Percentiles rank a stretch among this genome's conserved stretches.
phyloP scores from a whole-genome alignment of 2,888 invertebrate species.

The Xanthorhoe spadicearia region DNA sequence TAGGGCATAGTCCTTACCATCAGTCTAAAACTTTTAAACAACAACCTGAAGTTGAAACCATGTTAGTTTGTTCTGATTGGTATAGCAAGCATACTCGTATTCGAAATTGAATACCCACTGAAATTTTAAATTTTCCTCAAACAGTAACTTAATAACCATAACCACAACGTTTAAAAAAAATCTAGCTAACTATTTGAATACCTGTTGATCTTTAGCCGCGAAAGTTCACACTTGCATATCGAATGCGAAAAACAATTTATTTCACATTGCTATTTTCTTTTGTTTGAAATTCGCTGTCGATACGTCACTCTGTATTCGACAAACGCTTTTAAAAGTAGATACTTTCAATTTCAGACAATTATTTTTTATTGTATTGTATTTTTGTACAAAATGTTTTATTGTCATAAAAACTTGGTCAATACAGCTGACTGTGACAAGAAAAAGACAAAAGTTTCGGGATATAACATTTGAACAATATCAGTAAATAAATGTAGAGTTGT shows the following conservation, averaged over 20 bases:
- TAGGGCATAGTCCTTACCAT: no score
- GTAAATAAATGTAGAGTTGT: no score
- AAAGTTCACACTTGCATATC: slow-evolving; percentile 46
- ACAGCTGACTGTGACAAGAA: background rate
- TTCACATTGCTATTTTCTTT: slow-evolving; percentile 51
- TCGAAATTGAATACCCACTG: no score
- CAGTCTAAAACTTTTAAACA: no score
- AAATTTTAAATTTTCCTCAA: background rate
- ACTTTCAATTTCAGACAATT: background rate
- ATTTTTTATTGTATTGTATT: background rate
- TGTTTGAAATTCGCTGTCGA: slow-evolving; percentile 49
- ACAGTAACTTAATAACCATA: background rate
- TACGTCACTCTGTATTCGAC: slow-evolving; percentile 39
- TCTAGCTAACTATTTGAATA: background rate
- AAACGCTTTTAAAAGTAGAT: slow-evolving; percentile 5
- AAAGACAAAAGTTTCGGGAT: background rate
- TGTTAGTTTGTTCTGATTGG: no score
- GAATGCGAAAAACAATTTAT: slow-evolving; percentile 52
- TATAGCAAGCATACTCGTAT: no score
- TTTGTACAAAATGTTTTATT: background rate
- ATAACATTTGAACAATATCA: no score
- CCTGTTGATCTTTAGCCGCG: slow-evolving; percentile 62
- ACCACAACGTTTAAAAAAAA: background rate
- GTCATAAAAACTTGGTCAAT: background rate
- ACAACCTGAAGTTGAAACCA: no score